Evolutionary conservation across 2,797 vertebrate species (phyloP).

Genomic region (Eulemur coronatus): DNA sequence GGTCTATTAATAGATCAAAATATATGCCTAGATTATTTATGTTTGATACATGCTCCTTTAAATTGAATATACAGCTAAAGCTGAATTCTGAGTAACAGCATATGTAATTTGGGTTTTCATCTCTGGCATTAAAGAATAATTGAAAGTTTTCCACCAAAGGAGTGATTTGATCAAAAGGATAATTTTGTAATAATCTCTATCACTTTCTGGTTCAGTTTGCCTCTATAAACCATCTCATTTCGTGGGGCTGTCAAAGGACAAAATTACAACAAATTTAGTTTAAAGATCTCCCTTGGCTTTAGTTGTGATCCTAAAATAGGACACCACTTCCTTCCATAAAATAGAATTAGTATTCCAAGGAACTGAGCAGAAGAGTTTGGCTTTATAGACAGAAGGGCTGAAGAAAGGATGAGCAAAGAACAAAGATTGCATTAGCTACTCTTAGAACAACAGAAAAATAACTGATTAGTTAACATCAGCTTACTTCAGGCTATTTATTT

Average conservation of each 20-base stretch:
- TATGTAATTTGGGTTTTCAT: slow-evolving; percentile 10
- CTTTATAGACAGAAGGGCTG: not conserved
- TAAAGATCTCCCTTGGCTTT: not conserved
- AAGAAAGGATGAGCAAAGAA: not conserved
- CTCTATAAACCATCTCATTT: not conserved
- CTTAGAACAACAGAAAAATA: not conserved
- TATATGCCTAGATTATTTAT: not conserved
- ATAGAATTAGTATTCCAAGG: not conserved
- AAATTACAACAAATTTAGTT: not conserved
- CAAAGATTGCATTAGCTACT: not conserved
- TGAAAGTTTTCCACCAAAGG: not conserved
- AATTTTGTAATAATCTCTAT: not conserved
- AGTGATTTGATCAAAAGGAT: not conserved
- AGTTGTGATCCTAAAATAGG: not conserved
- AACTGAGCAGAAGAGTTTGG: not conserved
- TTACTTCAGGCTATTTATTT: not conserved
- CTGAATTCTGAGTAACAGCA: not conserved
- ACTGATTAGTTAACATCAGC: not conserved
- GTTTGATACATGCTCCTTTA: not conserved
- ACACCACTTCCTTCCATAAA: not conserved
- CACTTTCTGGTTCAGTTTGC: not conserved
- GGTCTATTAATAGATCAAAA: not conserved
- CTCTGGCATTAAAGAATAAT: not conserved
- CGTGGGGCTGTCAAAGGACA: not conserved
- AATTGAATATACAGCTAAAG: not conserved